phyloP scores from a whole-genome alignment of 2,113 vertebrate species.

The Synodontis membranacea region DNA sequence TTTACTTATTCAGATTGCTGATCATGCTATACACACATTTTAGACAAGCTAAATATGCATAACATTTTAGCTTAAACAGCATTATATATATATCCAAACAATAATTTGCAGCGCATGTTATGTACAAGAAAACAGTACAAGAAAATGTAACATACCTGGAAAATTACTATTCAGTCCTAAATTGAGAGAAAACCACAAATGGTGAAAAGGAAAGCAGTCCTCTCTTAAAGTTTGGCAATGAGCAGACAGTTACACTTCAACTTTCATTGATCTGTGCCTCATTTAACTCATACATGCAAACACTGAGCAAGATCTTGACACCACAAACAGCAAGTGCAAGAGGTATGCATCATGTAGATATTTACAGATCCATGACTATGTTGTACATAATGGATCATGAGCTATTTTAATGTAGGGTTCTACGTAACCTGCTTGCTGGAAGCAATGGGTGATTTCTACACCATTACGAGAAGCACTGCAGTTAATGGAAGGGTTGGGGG shows the following conservation, averaged over 20 bases:
- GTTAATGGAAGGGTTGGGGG: neutral
- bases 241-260: constrained; percentile 76
- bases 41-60: neutral
- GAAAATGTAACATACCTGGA: constrained; percentile 66
- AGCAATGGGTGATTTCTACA: neutral
- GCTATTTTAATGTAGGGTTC: constrained; percentile 16
- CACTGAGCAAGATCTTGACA: constrained; percentile 53
- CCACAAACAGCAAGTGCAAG: constrained; percentile 59
- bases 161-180: constrained; percentile 66
- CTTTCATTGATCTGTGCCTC: constrained; percentile 74
- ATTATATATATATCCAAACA: neutral
- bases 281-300: constrained; percentile 66
- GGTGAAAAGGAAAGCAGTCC: constrained; percentile 61
- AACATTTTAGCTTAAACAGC: neutral
- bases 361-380: neutral
- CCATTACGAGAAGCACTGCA: constrained; percentile 16
- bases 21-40: neutral
- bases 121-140: neutral
- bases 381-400: neutral
- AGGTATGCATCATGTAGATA: constrained; percentile 32
- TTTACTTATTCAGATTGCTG: neutral
- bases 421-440: constrained; percentile 17
- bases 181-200: constrained; percentile 62
- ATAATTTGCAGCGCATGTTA: neutral
- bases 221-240: constrained; percentile 67